Evolutionary conservation across 1,140 invertebrate genomes (phyloP), one percentile per base, ranked within the genome.

Genomic region (Meloidogyne hapla): DNA sequence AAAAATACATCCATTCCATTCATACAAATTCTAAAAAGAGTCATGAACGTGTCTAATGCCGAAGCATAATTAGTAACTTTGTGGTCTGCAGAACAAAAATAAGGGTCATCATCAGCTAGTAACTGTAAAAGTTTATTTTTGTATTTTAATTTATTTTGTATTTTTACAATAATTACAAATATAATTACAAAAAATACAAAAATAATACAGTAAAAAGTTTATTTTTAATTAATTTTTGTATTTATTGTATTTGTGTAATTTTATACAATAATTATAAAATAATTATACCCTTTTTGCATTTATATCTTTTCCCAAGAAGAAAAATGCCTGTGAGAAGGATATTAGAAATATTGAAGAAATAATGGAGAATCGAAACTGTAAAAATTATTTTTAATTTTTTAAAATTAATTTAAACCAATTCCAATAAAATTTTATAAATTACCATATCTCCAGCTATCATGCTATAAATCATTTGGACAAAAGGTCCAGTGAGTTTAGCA

Each of bases 401-500:
- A 33, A 33, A 6, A n/a, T n/a, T n/a, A n/a, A n/a, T n/a, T n/a
- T n/a, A n/a, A n/a, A n/a, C n/a, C n/a, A n/a, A n/a, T n/a, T n/a
- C n/a, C n/a, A 18, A 42, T 42, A 5, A 69, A 13, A 69, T 3
- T 15, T 45, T 13, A 69, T 23, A 40, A 25, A 45, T 10, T 12
- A 73, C 91, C 93, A 98, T 95, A 88, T 98, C 96, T 26, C 94
- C 94, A 0, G 92, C 93, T 83, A 98, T 94, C 95, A 98, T 98
- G 82, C 92, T 93, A 89, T 95, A 97, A 71, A 98, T 94, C 95
- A 98, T 98, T 21, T 95, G 96, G 67, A 98, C 94, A 89, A 98
- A 97, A 0, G 95, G 95, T 69, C 96, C 96, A 0, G 94, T 97
- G 65, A 96, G 87, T 70, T 93, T 92, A 21, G 96, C 91, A 48